Conservation (phyloP, 2,888 invertebrate species). For the Calliscelio sp. region DNA sequence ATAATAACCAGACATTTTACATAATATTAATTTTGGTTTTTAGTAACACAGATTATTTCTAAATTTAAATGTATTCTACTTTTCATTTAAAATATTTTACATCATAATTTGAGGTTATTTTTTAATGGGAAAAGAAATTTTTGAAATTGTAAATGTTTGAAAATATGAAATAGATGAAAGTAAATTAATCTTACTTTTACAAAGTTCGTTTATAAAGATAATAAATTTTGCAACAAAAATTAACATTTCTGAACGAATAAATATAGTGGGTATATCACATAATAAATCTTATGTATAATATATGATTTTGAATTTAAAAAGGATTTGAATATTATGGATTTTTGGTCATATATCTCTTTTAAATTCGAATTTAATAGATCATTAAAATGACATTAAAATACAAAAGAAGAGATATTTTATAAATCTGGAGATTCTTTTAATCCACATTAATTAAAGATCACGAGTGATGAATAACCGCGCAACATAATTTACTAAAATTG, state of each 20-base stretch:
- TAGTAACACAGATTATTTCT: too few species aligned
- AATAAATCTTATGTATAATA: constrained; percentile 43
- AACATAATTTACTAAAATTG: constrained; percentile 56
- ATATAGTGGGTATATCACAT: constrained; percentile 16
- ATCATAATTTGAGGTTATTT: too few species aligned
- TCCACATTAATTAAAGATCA: constrained; percentile 57
- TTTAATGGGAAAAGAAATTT: too few species aligned
- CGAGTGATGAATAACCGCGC: constrained; percentile 53
- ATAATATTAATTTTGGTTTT: too few species aligned
- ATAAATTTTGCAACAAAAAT: neutral
- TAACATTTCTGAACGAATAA: constrained; percentile 2
- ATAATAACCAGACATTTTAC: too few species aligned
- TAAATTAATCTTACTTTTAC: too few species aligned
- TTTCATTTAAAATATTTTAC: too few species aligned
- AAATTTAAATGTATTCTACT: too few species aligned
- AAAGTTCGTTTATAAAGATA: too few species aligned
- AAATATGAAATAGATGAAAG: too few species aligned
- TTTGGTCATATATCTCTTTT: constrained; percentile 41
- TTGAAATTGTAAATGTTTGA: too few species aligned
- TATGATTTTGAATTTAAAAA: constrained; percentile 38
- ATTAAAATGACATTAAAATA: constrained; percentile 50
- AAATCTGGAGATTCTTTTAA: constrained; percentile 46
- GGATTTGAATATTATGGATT: constrained; percentile 38
- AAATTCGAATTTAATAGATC: constrained; percentile 68
- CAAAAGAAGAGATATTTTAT: constrained; percentile 49